Conservation (phyloP, 2,113 vertebrate species). For the Gracilinanus agilis region DNA sequence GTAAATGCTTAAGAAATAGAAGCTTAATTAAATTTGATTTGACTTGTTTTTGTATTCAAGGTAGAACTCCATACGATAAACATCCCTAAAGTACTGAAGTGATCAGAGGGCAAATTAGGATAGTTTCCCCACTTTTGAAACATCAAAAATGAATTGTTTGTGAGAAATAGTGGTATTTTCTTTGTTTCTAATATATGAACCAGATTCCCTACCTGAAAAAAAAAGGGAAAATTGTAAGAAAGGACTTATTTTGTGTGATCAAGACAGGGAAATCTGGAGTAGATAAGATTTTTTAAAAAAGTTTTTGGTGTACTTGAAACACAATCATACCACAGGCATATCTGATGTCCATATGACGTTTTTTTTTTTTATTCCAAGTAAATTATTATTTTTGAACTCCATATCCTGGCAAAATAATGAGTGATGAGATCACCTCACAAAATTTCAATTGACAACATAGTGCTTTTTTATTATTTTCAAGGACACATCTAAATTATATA, state of each 20-base stretch:
- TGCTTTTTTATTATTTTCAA: constrained; percentile 20
- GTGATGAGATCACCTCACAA: constrained; percentile 15
- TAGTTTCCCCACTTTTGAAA: neutral
- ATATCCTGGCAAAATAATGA: neutral
- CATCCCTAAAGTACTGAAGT: neutral
- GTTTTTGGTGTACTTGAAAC: neutral
- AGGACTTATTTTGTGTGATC: neutral
- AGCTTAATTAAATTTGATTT: neutral
- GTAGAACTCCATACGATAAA: neutral
- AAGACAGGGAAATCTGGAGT: neutral
- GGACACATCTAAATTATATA: neutral
- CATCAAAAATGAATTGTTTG: neutral
- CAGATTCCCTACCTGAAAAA: neutral
- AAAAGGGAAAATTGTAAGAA: neutral
- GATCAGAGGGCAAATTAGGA: neutral
- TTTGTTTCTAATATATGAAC: neutral
- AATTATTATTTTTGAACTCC: neutral
- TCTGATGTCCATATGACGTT: neutral
- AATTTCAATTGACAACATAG: neutral
- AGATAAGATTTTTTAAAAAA: neutral
- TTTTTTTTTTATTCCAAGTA: neutral
- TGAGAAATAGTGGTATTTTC: neutral
- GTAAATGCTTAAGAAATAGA: neutral
- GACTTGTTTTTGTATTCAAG: neutral
- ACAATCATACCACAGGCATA: neutral